Evolutionary conservation across 2,888 invertebrate species (phyloP).

Genomic region (Nomada fucata): DNA sequence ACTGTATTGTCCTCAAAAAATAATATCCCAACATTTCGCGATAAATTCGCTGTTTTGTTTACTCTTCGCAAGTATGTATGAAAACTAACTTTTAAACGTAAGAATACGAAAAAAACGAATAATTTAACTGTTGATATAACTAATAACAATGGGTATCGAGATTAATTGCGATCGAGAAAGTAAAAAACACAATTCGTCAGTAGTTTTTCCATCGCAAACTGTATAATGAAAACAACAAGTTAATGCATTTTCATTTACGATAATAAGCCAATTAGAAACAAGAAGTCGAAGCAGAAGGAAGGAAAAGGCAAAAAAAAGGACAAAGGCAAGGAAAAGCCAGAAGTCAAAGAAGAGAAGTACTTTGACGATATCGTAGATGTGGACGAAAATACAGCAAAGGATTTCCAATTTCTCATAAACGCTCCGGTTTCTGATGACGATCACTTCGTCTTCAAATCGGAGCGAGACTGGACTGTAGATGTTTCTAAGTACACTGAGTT

Average conservation of each 20-base stretch:
- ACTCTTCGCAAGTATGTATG: not conserved
- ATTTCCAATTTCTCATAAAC: slow-evolving; percentile 83
- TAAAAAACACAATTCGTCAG: too few species aligned
- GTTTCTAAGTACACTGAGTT: slow-evolving; percentile 81
- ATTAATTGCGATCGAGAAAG: too few species aligned
- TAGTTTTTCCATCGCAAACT: too few species aligned
- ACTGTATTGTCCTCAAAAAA: too few species aligned
- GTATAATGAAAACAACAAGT: not conserved
- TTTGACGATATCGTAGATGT: slow-evolving; percentile 35
- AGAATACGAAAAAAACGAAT: not conserved
- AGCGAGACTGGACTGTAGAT: slow-evolving; percentile 84
- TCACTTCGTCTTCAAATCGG: slow-evolving; percentile 84
- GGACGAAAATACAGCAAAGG: slow-evolving; percentile 55
- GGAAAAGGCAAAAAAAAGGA: not conserved
- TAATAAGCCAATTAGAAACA: slow-evolving; percentile 18
- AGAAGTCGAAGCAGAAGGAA: slow-evolving; percentile 13
- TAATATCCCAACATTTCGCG: not conserved
- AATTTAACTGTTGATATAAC: too few species aligned
- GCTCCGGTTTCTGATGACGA: slow-evolving; percentile 80
- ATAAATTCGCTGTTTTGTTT: too few species aligned
- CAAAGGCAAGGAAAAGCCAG: slow-evolving; percentile 7
- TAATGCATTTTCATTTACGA: not conserved
- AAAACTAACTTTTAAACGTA: not conserved
- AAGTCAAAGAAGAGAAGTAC: slow-evolving; percentile 15
- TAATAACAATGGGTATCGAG: too few species aligned